Evolutionary conservation across 2,113 vertebrate genomes (phyloP), one percentile per base, ranked within the genome.

Genomic region (Acinonyx jubatus): DNA sequence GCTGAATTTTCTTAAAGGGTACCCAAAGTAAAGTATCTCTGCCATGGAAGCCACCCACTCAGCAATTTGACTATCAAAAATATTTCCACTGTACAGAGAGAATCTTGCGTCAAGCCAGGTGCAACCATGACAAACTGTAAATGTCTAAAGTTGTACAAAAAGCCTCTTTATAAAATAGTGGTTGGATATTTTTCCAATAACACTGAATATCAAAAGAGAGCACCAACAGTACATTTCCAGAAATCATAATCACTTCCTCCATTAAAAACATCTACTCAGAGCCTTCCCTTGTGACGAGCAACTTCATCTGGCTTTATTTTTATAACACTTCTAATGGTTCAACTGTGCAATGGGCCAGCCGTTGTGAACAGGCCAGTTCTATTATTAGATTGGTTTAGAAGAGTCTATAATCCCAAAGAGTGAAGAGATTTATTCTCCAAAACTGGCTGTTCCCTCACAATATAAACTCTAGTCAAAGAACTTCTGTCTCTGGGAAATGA

Each of bases 161-260:
- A 41, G 0, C 6, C 29, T 66, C 66, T 96, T 93, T 66, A 74
- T 85, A 71, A 97, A 79, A 66, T 83, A 36, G 36, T 23, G 4
- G 66, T 83, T 61, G 21, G 29, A 68, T 48, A 61, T 82, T 63
- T 68, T 78, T 27, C 78, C 52, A 86, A 1, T 85, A 87, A 82
- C 55, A 96, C 50, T 78, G n/a, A 95, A 71, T 94, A 94, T 82
- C 38, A 93, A 97, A 97, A 94, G 45, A n/a, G 33, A 92, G 38
- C 19, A 73, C 33, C 41, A 89, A 74, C 7, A 38, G 7, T 68
- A 33, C 57, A 29, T 91, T 82, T 96, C 71, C 55, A 93, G 78
- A 96, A 96, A 91, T 94, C 63, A 69, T 61, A 78, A 91, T 55
- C 52, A 82, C 36, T 82, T 91, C 38, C 48, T 82, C 27, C 5